Base-by-base conservation (phyloP, 2,888 invertebrate genomes). In the Neoscelio sp. region DNA sequence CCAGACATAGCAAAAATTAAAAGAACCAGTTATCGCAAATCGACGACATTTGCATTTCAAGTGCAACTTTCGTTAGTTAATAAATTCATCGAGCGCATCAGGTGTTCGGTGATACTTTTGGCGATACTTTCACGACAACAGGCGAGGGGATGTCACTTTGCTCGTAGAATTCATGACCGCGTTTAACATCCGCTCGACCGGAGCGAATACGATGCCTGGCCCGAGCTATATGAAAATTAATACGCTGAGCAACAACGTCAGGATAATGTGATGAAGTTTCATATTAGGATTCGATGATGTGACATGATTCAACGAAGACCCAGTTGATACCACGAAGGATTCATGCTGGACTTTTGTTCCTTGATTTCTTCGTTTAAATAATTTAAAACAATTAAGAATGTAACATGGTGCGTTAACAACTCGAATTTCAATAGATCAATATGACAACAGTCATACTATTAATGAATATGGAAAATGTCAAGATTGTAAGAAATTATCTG, bases 191-290 rank as follows among this genome's bases (percentile, higher is more conserved):
- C 48, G 54, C 30, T 78, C 78, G 48, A 78, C 73, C 54, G 77
- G 75, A 75, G 68, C 74, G 50, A 75, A 78, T 73, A 82, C 52
- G 30, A 79, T 65, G 54, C 68, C 70, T 78, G 78, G 76, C 28
- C 54, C 78, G 18, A 80, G 30, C 28, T 74, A 64, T 65, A 62
- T 50, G 44, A 80, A 58, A 58, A 58, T 44, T 58, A 44, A 58
- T 58, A 58, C 30, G 58, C 44, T 38, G 17, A 18, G 15, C 62
- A 46, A 46, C 62, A 23, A 23, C n/a, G 62, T 5, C 13, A 18
- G 35, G 46, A 62, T 20, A 58, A 58, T 28, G 42, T 58, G 58
- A 58, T 44, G 20, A 44, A 58, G 44, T 58, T 58, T 58, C 58
- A 58, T 30, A 28, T 58, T 42, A 42, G 17, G 18, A 44, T 58